Evolutionary conservation across 2,888 invertebrate species (phyloP), one percentile per base, ranked within the genome.

Genomic region (Thymelicus acteon): DNA sequence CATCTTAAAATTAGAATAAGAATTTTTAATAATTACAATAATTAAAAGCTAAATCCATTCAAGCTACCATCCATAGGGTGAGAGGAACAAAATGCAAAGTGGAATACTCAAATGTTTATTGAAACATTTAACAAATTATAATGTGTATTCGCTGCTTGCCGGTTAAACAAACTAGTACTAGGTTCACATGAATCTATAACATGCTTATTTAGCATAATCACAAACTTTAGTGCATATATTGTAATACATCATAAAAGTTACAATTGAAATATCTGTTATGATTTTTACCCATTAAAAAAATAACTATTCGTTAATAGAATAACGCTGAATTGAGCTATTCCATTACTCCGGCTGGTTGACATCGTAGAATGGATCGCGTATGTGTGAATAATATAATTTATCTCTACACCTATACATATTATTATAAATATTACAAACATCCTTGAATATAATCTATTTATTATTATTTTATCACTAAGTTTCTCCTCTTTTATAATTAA

Each of bases 371-470:
- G 48, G 48, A 19, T 48, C n/a, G 31, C n/a, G 7, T 37, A 57
- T 19, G 49, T 24, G 4, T 47, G 47, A 60, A 44, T 44, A 44
- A 44, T 44, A 44, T 62, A 62, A 49, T 62, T 62, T 37, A 62
- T 37, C 12, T 73, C 62, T 64, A 65, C 44, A 64, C 48, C 73
- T 73, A 66, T 69, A 73, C 44, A 67, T 49, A 60, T 72, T 60
- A 73, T 58, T 73, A 73, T 74, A 74, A 74, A 72, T 73, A 73
- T 71, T 72, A 73, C 71, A 73, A 66, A 69, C 72, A 72, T 73
- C 67, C 60, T 31, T 57, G 40, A 57, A 57, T 65, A 65, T 40
- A 24, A 44, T 64, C 63, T 62, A 71, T 58, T 65, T 65, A 71
- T 71, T 67, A 52, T 71, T 73, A 31, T 37, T 68, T 54, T 48